phyloP scores from a whole-genome alignment of 2,113 vertebrate species.

The Suncus etruscus region DNA sequence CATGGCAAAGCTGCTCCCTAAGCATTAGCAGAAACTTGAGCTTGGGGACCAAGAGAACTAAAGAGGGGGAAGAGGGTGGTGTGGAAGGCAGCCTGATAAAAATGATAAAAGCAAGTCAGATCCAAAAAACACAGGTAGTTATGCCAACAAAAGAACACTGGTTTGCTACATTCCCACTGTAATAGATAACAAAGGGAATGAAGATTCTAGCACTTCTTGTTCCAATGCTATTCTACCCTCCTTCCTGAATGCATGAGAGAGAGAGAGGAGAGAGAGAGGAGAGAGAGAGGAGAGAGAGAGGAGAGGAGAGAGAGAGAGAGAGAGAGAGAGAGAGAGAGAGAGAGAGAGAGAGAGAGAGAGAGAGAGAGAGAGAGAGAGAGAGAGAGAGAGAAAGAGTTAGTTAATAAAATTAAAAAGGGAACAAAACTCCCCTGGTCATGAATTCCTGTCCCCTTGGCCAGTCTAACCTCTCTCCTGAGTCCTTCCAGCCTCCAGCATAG shows the following conservation, averaged over 20 bases:
- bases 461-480: not conserved
- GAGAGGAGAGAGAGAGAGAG: too few species aligned
- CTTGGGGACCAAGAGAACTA: not conserved
- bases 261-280: too few species aligned
- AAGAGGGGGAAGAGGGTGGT: not conserved
- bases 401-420: not conserved
- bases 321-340: too few species aligned
- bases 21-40: not conserved
- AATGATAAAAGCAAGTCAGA: conserved; percentile 38
- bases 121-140: not conserved
- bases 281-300: too few species aligned
- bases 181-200: not conserved
- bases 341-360: too few species aligned
- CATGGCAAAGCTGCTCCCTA: not conserved
- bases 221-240: too few species aligned
- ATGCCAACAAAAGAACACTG: not conserved
- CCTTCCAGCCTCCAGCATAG: not conserved
- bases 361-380: too few species aligned
- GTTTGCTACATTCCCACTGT: not conserved
- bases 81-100: not conserved
- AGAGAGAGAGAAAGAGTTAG: not conserved
- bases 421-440: not conserved
- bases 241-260: too few species aligned
- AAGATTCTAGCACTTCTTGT: not conserved
- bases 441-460: not conserved